A percentile compares a stretch with the other conserved stretches of the same genome.
Evolutionary conservation across 2,113 vertebrate species (phyloP).

Genomic region (Pollimyrus isidori): DNA sequence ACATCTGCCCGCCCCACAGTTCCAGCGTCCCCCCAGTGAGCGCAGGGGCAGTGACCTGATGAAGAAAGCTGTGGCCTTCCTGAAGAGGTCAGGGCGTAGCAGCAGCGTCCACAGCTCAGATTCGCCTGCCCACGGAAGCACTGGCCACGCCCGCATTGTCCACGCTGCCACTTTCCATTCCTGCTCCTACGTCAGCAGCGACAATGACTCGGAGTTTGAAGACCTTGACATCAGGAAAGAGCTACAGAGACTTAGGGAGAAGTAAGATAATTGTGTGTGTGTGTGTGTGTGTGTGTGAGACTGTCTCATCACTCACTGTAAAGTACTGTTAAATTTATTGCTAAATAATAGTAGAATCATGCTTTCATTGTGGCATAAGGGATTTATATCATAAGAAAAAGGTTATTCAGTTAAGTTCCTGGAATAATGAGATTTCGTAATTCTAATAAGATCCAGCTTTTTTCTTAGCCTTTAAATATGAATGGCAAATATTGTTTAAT

Average conservation of each 20-base stretch:
- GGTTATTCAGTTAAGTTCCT: neutral
- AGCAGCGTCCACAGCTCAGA: conserved; percentile 69
- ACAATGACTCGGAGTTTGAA: conserved; percentile 94
- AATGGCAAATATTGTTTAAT: neutral
- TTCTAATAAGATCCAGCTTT: neutral
- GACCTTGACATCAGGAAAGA: conserved; percentile 88
- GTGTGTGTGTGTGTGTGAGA: conserved; percentile 11
- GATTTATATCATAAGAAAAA: neutral
- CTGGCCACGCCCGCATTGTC: conserved; percentile 68
- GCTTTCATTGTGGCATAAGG: neutral
- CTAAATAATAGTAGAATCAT: neutral
- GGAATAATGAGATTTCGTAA: neutral
- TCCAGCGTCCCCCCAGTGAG: conserved; percentile 53
- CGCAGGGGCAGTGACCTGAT: conserved; percentile 73
- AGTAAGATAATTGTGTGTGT: conserved; percentile 83
- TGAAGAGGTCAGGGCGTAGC: conserved; percentile 75
- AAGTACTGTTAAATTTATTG: neutral
- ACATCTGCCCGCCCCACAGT: conserved; percentile 48
- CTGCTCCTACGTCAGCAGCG: conserved; percentile 87
- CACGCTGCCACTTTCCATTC: conserved; percentile 70
- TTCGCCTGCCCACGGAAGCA: conserved; percentile 50
- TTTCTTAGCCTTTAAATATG: neutral
- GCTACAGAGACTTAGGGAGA: conserved; percentile 84
- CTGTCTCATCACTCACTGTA: neutral
- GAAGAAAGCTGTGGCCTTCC: conserved; percentile 81